These are phyloP conservation scores for Heloderma charlesbogerti DNA, from an alignment of 2,113 vertebrate species.

Conservation along the genomic window DNA sequence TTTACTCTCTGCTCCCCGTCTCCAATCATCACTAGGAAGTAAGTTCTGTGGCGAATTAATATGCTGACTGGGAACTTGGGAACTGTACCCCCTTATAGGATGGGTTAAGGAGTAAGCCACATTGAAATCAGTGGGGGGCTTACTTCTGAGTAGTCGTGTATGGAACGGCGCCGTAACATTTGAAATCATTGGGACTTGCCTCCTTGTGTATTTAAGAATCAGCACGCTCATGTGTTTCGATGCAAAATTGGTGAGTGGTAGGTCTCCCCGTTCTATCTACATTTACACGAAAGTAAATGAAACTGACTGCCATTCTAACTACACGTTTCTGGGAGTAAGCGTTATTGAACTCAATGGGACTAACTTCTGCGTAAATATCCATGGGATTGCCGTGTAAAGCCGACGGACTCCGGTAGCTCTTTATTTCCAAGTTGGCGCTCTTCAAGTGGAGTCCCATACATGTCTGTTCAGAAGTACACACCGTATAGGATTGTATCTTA, in stretches of 20 bases:
- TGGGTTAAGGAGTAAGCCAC: too few species aligned
- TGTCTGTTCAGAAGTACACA: too few species aligned
- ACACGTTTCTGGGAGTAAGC: neutral
- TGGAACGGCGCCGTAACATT: neutral
- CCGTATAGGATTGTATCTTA: neutral
- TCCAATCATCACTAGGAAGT: neutral
- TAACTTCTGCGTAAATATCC: neutral
- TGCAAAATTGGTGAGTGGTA: too few species aligned
- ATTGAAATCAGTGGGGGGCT: too few species aligned
- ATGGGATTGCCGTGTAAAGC: too few species aligned
- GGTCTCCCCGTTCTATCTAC: neutral
- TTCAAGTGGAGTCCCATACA: too few species aligned
- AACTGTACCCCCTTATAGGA: too few species aligned
- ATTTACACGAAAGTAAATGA: neutral
- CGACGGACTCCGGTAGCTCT: neutral
- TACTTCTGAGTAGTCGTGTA: too few species aligned
- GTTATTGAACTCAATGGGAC: neutral
- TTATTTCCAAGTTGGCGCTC: neutral
- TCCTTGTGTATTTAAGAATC: neutral
- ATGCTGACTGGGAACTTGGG: neutral
- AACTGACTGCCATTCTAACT: neutral
- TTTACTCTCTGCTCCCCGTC: neutral
- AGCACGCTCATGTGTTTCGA: neutral
- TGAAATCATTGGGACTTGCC: neutral
- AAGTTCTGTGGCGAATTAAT: neutral